Conservation (phyloP, 2,113 vertebrate genomes). For the Psephotus haematonotus region DNA sequence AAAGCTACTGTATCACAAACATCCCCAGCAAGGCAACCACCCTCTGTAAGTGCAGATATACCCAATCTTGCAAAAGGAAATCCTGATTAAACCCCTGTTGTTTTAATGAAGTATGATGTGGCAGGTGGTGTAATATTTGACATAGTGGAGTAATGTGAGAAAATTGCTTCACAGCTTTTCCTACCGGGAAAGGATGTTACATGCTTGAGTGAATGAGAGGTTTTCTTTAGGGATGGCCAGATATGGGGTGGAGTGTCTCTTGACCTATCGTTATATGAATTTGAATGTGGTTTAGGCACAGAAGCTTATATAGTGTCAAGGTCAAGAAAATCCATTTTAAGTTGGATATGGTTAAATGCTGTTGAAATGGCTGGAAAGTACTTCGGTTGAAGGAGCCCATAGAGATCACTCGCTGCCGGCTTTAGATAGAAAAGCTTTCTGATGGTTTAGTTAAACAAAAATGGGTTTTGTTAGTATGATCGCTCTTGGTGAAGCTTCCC, state of each 20-base stretch:
- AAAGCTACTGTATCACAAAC: not conserved
- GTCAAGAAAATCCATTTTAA: not conserved
- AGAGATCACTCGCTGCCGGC: not conserved
- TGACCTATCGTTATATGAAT: not conserved
- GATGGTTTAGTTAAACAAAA: not conserved
- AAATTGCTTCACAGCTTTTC: not conserved
- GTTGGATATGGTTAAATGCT: not conserved
- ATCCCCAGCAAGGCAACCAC: not conserved
- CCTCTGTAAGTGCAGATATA: no score
- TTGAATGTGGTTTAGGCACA: not conserved
- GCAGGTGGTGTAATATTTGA: not conserved
- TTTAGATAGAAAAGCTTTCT: not conserved
- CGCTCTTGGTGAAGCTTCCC: not conserved
- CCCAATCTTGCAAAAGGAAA: not conserved
- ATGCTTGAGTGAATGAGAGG: not conserved
- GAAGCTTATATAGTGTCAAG: not conserved
- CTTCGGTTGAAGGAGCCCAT: not conserved
- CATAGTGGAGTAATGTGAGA: not conserved
- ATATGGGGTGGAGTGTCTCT: not conserved
- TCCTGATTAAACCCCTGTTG: not conserved
- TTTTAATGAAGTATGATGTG: not conserved
- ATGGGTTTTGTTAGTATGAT: rapidly evolving
- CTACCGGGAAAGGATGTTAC: not conserved
- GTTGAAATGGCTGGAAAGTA: not conserved
- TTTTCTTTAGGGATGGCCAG: not conserved